Evolutionary conservation across 2,888 invertebrate genomes (phyloP), one percentile per base, ranked within the genome.

Genomic region (Bugulina stolonifera): DNA sequence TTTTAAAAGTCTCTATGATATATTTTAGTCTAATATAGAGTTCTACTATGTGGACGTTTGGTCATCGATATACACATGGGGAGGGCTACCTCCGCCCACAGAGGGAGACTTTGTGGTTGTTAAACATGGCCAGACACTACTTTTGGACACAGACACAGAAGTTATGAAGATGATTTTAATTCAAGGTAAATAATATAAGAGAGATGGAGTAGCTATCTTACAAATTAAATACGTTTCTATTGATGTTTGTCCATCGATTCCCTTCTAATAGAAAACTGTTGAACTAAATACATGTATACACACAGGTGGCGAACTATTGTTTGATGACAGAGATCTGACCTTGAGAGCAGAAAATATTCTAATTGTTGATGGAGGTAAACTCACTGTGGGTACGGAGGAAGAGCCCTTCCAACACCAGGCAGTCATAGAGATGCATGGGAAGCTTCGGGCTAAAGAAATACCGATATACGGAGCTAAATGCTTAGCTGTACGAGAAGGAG

Each of bases 341-440:
- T 76, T 83, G 32, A 74, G 81, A 27, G 78, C 81, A 29, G 80
- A 82, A 69, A 80, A 79, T 70, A 81, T 83, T 25, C 78, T 83
- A 64, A 79, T 83, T 35, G 80, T 80, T 3, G 79, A 82, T 55
- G 80, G 79, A 14, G 83, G 83, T 10, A 43, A 75, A 5, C 74
- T 83, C 29, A 64, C 73, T 71, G 72, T 74, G 14, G 75, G 75
- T 23, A 75, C 73, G 25, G 74, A 75, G 64, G 35, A 73, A 14
- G 43, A 55, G 25, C 75, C 75, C 35, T 75, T 74, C 54, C 25
- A 54, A 25, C 69, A 74, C 34, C 29, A 57, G 14, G 75, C 73
- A 3, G 32, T 54, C 23, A 75, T 74, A 2, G 73, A 72, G 35
- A 69, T 75, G 72, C 71, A 72, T 35, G 73, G 74, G n/a, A n/a